phyloP scores from a whole-genome alignment of 2,888 invertebrate species.

The Calameuta pallipes region DNA sequence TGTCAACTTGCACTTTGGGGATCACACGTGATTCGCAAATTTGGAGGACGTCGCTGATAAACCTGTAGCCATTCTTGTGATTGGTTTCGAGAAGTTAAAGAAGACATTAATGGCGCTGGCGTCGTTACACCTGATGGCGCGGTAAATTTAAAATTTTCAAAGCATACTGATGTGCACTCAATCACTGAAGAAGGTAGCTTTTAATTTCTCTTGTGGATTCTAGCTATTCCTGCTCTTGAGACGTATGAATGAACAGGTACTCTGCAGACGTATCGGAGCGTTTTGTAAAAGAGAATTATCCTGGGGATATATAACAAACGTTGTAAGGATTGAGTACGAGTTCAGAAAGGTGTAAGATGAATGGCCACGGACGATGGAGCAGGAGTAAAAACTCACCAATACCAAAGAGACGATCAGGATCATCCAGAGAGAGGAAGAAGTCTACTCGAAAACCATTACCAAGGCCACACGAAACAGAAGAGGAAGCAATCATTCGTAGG shows the following conservation, averaged over 20 bases:
- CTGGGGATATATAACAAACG: not conserved
- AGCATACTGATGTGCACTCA: not conserved
- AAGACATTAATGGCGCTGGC: slow-evolving; percentile 16
- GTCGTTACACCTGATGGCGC: not conserved
- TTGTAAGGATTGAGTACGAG: not conserved
- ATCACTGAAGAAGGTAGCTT: not conserved
- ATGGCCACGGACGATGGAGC: slow-evolving; percentile 27
- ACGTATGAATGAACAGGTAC: not conserved
- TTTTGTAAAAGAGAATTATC: not conserved
- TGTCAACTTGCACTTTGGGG: slow-evolving; percentile 13
- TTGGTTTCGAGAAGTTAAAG: slow-evolving; percentile 21
- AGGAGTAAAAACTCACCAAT: slow-evolving; percentile 25
- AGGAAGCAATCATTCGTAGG: slow-evolving; percentile 45
- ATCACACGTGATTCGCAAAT: slow-evolving; percentile 33
- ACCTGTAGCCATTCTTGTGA: slow-evolving; percentile 35
- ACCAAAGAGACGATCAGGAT: slow-evolving; percentile 17
- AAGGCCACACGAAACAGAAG: slow-evolving; percentile 47
- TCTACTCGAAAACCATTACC: slow-evolving; percentile 27
- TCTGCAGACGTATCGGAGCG: not conserved
- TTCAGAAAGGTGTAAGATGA: slow-evolving; percentile 21
- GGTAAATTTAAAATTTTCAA: slow-evolving; percentile 24
- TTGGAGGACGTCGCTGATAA: slow-evolving; percentile 26
- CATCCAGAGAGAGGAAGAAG: slow-evolving; percentile 24
- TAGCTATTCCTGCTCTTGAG: not conserved
- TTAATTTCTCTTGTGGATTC: not conserved